Evolutionary conservation across 2,797 vertebrate species (phyloP), one percentile per base, ranked within the genome.

Genomic region (Vireo griseus): DNA sequence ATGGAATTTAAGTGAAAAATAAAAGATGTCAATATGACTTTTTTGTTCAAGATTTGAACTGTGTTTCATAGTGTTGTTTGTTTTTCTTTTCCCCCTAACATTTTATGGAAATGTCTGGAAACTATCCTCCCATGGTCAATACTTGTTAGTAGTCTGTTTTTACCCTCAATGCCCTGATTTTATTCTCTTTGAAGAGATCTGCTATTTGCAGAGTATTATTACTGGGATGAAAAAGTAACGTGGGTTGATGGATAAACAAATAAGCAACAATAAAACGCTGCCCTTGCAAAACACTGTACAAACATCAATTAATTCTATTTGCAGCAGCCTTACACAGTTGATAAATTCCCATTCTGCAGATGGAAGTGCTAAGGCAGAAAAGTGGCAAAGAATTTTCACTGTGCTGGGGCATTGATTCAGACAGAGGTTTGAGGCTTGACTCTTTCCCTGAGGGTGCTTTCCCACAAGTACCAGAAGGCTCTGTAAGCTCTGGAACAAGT

Each of bases 291-390:
- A 45, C 58, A 63, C 65, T 74, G 33, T 75, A 45, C 81, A 95
- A 95, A 83, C 66, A 91, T 88, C 87, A 94, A 80, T 93, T 96
- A 93, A 83, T 92, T 92, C 52, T 61, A 62, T 90, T 69, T 75
- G 66, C 78, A 80, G 54, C 31, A 86, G 35, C 42, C 29, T 71
- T 80, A 48, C 16, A 42, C 72, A 94, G 78, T 50, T 88, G 81
- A 61, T 88, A 68, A 89, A 92, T 37, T 75, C 51, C 39, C 31
- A 20, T 91, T 55, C 58, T 87, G 75, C 58, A 89, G 50, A 74
- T 48, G 66, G 61, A 85, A 93, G 28, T 68, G 9, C 29, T 68
- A 80, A 89, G 37, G 47, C n/a, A 71, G 77, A 58, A 47, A 86
- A 90, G 39, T 31, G n/a, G 63, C 24, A 82, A 84, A 92, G 42